A percentile compares a stretch with the other conserved stretches of the same genome.
Conservation (phyloP, 2,113 vertebrate species). For the Naja naja region DNA sequence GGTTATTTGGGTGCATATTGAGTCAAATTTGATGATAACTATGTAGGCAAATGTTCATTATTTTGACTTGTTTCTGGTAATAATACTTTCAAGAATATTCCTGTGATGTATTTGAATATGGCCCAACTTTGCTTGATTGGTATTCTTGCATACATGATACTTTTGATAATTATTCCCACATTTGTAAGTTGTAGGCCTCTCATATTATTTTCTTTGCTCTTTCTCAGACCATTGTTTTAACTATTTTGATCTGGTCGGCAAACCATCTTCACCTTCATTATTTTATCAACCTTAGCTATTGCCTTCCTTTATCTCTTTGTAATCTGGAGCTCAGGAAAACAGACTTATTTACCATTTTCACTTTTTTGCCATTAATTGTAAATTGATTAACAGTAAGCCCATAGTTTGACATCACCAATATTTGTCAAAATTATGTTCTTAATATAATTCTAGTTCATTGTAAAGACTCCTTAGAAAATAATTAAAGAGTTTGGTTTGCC, state of each 20-base stretch:
- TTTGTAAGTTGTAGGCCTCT: background rate
- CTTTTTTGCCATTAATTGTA: background rate
- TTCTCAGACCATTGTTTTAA: background rate
- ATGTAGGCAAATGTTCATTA: background rate
- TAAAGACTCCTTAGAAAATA: background rate
- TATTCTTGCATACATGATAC: background rate
- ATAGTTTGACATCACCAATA: background rate
- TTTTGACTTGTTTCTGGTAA: background rate
- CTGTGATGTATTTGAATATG: background rate
- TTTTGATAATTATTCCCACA: background rate
- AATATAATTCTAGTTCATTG: background rate
- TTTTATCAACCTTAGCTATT: background rate
- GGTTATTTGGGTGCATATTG: background rate
- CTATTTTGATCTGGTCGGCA: background rate
- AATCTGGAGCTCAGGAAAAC: background rate
- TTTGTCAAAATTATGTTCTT: background rate
- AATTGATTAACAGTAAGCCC: background rate
- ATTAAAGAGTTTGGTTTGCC: background rate
- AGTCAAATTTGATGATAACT: background rate
- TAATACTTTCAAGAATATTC: background rate
- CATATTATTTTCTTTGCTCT: background rate
- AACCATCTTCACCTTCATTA: background rate
- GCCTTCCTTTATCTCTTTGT: background rate
- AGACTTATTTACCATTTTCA: background rate
- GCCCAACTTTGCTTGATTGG: background rate